phyloP scores from a whole-genome alignment of 2,888 invertebrate genomes.

The Molanna angustata region DNA sequence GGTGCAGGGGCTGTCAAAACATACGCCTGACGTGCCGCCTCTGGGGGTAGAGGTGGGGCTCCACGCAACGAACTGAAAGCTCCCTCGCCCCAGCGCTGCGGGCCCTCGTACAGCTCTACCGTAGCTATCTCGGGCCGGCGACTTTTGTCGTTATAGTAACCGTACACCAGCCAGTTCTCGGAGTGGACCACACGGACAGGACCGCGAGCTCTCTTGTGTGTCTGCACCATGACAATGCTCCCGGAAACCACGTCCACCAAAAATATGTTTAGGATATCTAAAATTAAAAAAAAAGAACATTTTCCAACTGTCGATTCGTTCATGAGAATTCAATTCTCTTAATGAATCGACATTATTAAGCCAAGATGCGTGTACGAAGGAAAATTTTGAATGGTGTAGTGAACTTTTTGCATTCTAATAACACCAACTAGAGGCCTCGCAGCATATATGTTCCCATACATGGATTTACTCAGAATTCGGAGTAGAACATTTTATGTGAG shows the following conservation, averaged over 20 bases:
- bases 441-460: too few species aligned
- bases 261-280: conserved; percentile 79
- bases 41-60: conserved; percentile 68
- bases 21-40: conserved; percentile 82
- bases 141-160: conserved; percentile 91
- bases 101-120: conserved; percentile 92
- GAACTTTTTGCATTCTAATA: too few species aligned
- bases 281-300: too few species aligned
- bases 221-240: conserved; percentile 76
- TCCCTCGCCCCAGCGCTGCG: conserved; percentile 68
- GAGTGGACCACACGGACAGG: conserved; percentile 89
- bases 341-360: too few species aligned
- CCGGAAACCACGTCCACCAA: conserved; percentile 92
- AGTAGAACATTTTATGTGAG: too few species aligned
- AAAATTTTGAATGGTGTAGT: too few species aligned
- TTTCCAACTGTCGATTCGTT: too few species aligned
- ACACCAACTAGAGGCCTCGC: too few species aligned
- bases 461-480: too few species aligned
- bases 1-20: conserved; percentile 78
- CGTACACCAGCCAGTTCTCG: conserved; percentile 95
- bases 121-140: conserved; percentile 86
- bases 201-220: conserved; percentile 80
- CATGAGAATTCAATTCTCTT: too few species aligned
- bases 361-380: too few species aligned
- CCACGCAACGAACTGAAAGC: conserved; percentile 85